Evolutionary conservation across 2,113 vertebrate species (phyloP).

Genomic region (Menura novaehollandiae): DNA sequence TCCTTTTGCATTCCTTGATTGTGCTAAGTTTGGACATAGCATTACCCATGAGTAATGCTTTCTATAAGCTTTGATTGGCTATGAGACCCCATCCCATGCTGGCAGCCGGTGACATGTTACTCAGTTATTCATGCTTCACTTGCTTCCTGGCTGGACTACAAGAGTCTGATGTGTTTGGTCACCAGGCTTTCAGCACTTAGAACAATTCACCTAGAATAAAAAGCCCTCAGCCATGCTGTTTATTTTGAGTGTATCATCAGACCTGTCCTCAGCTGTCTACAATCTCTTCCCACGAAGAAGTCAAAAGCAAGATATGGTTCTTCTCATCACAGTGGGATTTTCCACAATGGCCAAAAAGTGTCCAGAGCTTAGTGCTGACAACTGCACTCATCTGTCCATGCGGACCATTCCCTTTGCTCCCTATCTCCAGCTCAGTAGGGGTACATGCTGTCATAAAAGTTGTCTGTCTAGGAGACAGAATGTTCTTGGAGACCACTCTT

Average conservation of each 20-base stretch:
- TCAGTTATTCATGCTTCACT: constrained; percentile 63
- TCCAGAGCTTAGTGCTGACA: constrained; percentile 11
- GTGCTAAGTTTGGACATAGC: constrained; percentile 60
- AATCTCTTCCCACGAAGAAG: constrained; percentile 17
- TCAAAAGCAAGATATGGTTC: background rate
- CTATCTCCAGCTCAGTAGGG: background rate
- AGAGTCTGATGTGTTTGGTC: constrained; percentile 55
- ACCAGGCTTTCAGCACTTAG: constrained; percentile 58
- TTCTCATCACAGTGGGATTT: background rate
- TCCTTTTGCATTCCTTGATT: constrained; percentile 61
- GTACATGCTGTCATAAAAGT: background rate
- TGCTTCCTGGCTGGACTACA: constrained; percentile 54
- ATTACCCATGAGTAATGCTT: constrained; percentile 60
- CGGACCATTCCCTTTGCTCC: background rate
- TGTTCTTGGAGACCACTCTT: constrained; percentile 33
- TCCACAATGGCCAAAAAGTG: background rate
- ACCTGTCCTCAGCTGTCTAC: constrained; percentile 62
- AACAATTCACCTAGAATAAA: constrained; percentile 58
- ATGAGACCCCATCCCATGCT: constrained; percentile 51
- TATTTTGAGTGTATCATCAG: constrained; percentile 53
- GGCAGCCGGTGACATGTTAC: constrained; percentile 43
- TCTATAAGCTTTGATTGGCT: constrained; percentile 49
- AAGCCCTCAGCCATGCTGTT: constrained; percentile 28
- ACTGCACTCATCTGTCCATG: background rate
- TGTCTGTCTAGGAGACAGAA: background rate